Base-by-base conservation (phyloP, 2,888 invertebrate genomes). In the Cerastis leucographa region DNA sequence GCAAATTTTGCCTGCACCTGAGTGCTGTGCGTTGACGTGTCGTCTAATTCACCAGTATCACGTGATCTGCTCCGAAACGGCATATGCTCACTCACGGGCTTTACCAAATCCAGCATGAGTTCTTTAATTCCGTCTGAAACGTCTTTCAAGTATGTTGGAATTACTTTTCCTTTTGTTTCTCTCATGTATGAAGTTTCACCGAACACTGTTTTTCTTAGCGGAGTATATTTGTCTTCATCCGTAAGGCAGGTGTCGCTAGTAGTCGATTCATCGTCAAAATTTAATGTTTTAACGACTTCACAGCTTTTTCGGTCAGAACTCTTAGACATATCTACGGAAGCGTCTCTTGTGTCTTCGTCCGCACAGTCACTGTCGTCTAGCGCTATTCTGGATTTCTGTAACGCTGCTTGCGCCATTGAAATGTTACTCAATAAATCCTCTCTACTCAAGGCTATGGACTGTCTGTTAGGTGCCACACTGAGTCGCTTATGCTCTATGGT, bases 271-370 rank as follows among this genome's bases (percentile, higher is more conserved):
- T 95, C 94, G 62, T 95, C 94, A 74, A 95, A 96, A 12, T 94
- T 88, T n/a, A 96, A 84, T 0, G 94, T 94, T 87, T 96, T 96
- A 0, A 95, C 94, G 0, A 96, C 94, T 46, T 95, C 95, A n/a
- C 81, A 90, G 84, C 94, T 94, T 42, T 90, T 71, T 40, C 92
- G 88, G 0, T 82, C 81, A 0, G 90, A 83, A 35, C 89, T 92
- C n/a, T 84, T 88, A 0, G 72, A 67, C 3, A 76, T 69, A 0
- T 78, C 83, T 70, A 80, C 76, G 5, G 77, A 84, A 5, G 74
- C 85, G 11, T 86, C 89, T 59, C 86, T 87, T 0, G 88, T 87
- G 1, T 92, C 93, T 0, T 92, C 92, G 0, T 74, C 81, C 17
- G 70, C 78, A 19, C 89, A 89, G n/a, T 87, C 75, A 14, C 86